phyloP scores from a whole-genome alignment of 1,140 invertebrate species.

The Dreissena polymorpha region DNA sequence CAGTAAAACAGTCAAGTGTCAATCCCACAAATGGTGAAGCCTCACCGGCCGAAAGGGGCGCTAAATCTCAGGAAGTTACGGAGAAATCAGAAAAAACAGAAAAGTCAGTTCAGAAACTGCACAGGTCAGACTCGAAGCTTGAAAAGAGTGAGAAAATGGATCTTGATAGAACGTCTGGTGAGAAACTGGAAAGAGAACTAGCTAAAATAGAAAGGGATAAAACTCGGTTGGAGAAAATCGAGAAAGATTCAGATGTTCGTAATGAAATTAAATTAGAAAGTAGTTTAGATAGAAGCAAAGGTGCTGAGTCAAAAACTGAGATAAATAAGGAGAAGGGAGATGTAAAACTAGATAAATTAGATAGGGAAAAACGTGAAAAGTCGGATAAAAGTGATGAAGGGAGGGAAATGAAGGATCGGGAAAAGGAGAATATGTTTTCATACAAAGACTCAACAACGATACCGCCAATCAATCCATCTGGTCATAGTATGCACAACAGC shows the following conservation, averaged over 20 bases:
- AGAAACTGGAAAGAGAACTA: conserved; percentile 39
- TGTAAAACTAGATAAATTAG: conserved; percentile 48
- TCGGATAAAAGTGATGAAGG: conserved; percentile 54
- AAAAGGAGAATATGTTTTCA: conserved; percentile 43
- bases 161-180: conserved; percentile 37
- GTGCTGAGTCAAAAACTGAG: conserved; percentile 36
- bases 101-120: conserved; percentile 13
- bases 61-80: conserved; percentile 23
- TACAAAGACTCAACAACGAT: conserved; percentile 58
- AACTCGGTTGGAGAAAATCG: conserved; percentile 21
- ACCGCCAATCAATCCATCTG: conserved; percentile 68
- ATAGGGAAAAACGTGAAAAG: conserved; percentile 40
- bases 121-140: conserved; percentile 44
- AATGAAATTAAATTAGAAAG: conserved; percentile 32
- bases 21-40: background rate
- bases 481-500: conserved; percentile 59
- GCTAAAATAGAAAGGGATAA: conserved; percentile 25
- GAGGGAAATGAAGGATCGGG: conserved; percentile 51
- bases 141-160: conserved; percentile 38
- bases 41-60: conserved; percentile 10
- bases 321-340: conserved; percentile 59
- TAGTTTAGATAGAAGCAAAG: conserved; percentile 41
- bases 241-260: conserved; percentile 17
- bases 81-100: conserved; percentile 28
- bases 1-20: background rate